Conservation (phyloP, 2,113 vertebrate species). For the Phainopepla nitens region DNA sequence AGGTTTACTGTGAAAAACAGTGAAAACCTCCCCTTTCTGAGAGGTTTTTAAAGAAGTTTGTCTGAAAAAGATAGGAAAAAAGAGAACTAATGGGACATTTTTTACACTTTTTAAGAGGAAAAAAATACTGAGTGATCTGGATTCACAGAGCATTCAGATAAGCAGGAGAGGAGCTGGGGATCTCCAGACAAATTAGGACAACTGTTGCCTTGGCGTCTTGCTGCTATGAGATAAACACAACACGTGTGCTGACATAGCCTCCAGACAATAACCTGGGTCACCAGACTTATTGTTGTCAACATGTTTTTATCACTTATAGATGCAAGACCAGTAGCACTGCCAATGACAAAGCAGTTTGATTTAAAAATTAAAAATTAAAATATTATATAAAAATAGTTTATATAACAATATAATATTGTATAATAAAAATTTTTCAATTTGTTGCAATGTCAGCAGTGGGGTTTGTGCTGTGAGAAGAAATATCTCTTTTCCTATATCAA, state of each 20-base stretch:
- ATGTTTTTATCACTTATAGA: neutral
- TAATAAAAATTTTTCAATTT: neutral
- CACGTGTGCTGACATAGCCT: rapidly evolving
- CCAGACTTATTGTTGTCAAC: neutral
- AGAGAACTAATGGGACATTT: neutral
- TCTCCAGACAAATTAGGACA: neutral
- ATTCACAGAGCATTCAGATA: neutral
- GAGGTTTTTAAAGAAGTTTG: neutral
- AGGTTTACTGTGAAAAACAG: neutral
- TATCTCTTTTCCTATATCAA: neutral
- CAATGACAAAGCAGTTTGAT: neutral
- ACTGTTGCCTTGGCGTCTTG: neutral
- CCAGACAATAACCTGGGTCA: neutral
- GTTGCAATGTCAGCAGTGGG: neutral
- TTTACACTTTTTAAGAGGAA: no score
- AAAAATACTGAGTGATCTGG: neutral
- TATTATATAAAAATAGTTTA: no score
- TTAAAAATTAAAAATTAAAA: neutral
- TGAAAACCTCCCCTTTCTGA: neutral
- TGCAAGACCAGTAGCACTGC: neutral
- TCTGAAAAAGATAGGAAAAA: neutral
- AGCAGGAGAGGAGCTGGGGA: neutral
- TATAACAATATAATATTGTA: no score
- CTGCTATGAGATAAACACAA: neutral
- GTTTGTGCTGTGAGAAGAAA: neutral